Evolutionary conservation across 2,113 vertebrate genomes (phyloP).

Genomic region (Prolemur simus): DNA sequence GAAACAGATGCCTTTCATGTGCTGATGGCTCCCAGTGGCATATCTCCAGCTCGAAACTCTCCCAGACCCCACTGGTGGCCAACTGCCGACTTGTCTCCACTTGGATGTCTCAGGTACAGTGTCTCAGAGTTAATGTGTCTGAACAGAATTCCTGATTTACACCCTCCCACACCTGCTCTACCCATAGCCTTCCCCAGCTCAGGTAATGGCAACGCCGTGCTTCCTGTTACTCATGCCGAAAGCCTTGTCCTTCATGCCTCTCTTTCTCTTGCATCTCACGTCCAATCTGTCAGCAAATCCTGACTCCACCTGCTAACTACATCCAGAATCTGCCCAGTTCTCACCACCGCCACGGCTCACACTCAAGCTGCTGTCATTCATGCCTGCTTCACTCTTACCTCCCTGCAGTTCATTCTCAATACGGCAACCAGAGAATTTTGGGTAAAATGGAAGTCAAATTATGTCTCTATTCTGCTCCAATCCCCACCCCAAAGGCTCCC

Average conservation of each 20-base stretch:
- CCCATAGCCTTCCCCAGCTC: background rate
- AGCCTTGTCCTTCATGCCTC: background rate
- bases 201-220: background rate
- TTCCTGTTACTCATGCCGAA: background rate
- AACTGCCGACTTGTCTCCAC: background rate
- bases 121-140: background rate
- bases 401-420: background rate
- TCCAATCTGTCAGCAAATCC: background rate
- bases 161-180: background rate
- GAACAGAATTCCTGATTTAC: background rate
- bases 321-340: background rate
- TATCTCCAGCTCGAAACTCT: background rate
- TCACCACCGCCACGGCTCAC: no score
- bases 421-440: background rate
- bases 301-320: background rate
- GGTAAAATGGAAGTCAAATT: background rate
- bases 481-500: background rate
- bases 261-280: background rate
- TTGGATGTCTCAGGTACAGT: background rate
- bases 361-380: fast-evolving
- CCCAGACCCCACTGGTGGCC: background rate
- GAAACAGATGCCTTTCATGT: background rate
- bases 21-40: background rate
- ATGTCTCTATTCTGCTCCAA: background rate
- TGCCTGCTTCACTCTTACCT: background rate